A percentile compares a stretch with the other conserved stretches of the same genome.
Conservation (phyloP, 1,140 invertebrate species). For the Physella acuta region DNA sequence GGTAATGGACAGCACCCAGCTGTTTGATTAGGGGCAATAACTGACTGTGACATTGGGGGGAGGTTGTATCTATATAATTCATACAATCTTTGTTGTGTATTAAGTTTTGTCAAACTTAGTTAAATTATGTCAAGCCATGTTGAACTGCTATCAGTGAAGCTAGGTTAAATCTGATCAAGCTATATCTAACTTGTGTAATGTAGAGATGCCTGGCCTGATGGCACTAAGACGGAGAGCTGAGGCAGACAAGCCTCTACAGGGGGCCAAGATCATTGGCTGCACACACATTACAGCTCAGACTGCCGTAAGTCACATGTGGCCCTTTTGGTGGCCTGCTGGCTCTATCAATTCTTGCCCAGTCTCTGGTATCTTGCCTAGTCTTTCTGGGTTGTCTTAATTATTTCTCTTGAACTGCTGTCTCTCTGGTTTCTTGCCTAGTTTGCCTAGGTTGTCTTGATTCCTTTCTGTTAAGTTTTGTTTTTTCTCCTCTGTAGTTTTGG, state of each 20-base stretch:
- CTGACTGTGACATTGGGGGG: too few species aligned
- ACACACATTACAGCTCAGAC: slow-evolving; percentile 98
- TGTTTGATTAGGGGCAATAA: too few species aligned
- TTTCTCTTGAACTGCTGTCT: background rate
- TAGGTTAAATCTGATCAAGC: too few species aligned
- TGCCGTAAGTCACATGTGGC: slow-evolving; percentile 83
- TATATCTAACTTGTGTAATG: too few species aligned
- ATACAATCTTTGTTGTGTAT: too few species aligned
- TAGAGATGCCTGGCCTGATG: slow-evolving; percentile 97
- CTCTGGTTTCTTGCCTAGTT: background rate
- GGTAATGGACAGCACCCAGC: slow-evolving; percentile 65
- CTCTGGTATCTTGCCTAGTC: background rate
- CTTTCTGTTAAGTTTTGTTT: background rate
- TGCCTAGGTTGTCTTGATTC: background rate
- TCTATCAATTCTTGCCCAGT: background rate
- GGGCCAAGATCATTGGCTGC: slow-evolving; percentile 95
- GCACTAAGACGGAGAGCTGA: slow-evolving; percentile 85
- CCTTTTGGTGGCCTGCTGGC: background rate
- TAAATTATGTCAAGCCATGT: too few species aligned
- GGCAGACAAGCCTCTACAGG: slow-evolving; percentile 90
- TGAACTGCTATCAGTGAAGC: too few species aligned
- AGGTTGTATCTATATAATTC: too few species aligned
- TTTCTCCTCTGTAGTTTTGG: background rate
- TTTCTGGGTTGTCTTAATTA: background rate
- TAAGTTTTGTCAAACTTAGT: too few species aligned